phyloP scores from a whole-genome alignment of 2,888 invertebrate species.

The Ichneumon xanthorius region DNA sequence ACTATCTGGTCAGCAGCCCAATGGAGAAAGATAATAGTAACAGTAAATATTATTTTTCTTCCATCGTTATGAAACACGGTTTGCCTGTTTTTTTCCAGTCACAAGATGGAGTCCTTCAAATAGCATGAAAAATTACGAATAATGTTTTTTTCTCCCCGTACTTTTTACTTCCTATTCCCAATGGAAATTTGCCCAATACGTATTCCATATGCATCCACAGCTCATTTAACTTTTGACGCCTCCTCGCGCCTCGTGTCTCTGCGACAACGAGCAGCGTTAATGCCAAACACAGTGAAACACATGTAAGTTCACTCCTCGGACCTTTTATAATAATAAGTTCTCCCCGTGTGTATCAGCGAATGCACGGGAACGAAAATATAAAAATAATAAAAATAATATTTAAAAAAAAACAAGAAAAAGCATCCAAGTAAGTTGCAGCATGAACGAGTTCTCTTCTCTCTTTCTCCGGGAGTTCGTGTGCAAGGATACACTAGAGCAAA shows the following conservation, averaged over 20 bases:
- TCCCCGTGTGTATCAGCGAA: background rate
- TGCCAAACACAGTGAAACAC: slow-evolving; percentile 1
- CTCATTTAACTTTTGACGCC: background rate
- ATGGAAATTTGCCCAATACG: background rate
- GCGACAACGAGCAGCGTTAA: background rate
- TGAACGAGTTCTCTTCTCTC: slow-evolving; percentile 21
- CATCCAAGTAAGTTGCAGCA: slow-evolving; percentile 13
- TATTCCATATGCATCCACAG: background rate
- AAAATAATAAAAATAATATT: background rate
- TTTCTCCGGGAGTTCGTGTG: slow-evolving; percentile 19
- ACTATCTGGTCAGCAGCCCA: background rate
- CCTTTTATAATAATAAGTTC: slow-evolving; percentile 1
- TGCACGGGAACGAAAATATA: background rate
- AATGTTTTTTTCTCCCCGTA: background rate
- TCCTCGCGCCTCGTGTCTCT: background rate
- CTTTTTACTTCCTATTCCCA: background rate
- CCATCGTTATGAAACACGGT: background rate
- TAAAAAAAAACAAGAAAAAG: background rate
- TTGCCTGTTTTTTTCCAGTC: background rate
- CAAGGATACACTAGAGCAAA: slow-evolving; percentile 12
- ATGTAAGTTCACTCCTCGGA: background rate
- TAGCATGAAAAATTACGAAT: background rate
- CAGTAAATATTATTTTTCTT: background rate
- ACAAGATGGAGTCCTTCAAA: background rate
- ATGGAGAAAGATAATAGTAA: background rate